phyloP scores from a whole-genome alignment of 2,888 invertebrate genomes.

The Epirrhoe alternata region DNA sequence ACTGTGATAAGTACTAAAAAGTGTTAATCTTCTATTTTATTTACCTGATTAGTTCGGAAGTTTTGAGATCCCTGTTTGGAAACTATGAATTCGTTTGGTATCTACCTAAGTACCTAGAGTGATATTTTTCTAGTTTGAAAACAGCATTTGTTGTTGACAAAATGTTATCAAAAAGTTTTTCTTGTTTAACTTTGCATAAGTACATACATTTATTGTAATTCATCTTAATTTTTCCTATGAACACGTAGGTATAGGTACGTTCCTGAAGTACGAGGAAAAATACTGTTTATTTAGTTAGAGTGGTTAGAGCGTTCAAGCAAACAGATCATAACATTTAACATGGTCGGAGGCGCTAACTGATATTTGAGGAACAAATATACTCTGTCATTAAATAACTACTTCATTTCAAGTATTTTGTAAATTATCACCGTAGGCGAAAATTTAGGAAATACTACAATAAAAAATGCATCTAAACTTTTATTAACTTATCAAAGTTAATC shows the following conservation, averaged over 20 bases:
- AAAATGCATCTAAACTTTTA: neutral
- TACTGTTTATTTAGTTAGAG: conserved; percentile 22
- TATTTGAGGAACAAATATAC: conserved; percentile 64
- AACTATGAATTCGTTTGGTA: neutral
- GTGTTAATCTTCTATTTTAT: neutral
- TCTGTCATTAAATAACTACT: conserved; percentile 48
- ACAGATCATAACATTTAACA: conserved; percentile 63
- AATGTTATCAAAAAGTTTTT: neutral
- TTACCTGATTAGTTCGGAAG: neutral
- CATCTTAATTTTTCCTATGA: neutral
- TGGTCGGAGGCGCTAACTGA: conserved; percentile 61
- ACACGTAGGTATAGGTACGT: neutral
- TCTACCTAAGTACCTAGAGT: no score
- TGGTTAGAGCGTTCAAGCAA: conserved; percentile 34
- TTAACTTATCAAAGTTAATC: neutral
- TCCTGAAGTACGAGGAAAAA: conserved; percentile 25
- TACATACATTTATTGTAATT: neutral
- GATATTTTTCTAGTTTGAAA: neutral
- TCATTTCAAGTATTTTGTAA: conserved; percentile 44
- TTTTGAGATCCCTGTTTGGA: neutral
- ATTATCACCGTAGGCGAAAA: neutral
- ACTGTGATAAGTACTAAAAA: neutral
- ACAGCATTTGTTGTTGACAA: neutral
- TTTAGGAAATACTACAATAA: neutral
- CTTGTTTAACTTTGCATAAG: no score